phyloP scores from a whole-genome alignment of 2,113 vertebrate genomes.

The Etheostoma cragini region DNA sequence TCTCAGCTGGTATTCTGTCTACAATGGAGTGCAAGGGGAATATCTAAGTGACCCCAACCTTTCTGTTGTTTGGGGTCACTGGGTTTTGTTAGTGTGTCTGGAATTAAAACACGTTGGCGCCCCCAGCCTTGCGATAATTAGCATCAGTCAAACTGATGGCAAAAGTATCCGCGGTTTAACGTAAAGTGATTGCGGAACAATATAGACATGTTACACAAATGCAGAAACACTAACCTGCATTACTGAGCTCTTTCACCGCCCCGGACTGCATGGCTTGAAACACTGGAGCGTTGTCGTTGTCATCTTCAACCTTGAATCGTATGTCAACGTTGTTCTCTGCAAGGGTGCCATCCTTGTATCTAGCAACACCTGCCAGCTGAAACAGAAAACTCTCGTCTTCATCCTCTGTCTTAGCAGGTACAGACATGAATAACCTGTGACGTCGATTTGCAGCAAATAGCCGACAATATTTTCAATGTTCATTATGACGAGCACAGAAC shows the following conservation, averaged over 20 bases:
- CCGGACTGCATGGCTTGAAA: conserved; percentile 34
- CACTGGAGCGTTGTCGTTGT: conserved; percentile 78
- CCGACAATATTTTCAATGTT: neutral
- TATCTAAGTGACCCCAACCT: too few species aligned
- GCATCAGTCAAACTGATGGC: too few species aligned
- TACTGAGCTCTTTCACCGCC: conserved; percentile 65
- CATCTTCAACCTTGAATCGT: conserved; percentile 74
- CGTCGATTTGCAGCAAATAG: neutral
- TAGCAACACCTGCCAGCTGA: conserved; percentile 77
- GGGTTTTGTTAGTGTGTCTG: too few species aligned
- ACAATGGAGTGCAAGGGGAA: too few species aligned
- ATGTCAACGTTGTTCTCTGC: conserved; percentile 75
- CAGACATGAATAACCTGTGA: neutral
- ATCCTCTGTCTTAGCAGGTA: neutral
- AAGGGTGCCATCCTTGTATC: rapidly evolving
- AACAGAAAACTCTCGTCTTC: conserved; percentile 1
- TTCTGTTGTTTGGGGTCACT: too few species aligned
- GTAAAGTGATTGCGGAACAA: too few species aligned
- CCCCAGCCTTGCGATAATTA: too few species aligned
- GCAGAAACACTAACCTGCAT: conserved; percentile 37
- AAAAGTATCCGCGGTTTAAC: too few species aligned
- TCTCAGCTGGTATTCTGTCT: too few species aligned
- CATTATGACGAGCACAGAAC: neutral
- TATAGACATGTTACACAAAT: neutral
- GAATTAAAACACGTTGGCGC: too few species aligned